Percentiles rank a stretch among this genome's conserved stretches.
These are phyloP conservation scores for Zenarchopterus dispar DNA, from an alignment of 2,797 vertebrate genomes.

Conservation along the genomic window DNA sequence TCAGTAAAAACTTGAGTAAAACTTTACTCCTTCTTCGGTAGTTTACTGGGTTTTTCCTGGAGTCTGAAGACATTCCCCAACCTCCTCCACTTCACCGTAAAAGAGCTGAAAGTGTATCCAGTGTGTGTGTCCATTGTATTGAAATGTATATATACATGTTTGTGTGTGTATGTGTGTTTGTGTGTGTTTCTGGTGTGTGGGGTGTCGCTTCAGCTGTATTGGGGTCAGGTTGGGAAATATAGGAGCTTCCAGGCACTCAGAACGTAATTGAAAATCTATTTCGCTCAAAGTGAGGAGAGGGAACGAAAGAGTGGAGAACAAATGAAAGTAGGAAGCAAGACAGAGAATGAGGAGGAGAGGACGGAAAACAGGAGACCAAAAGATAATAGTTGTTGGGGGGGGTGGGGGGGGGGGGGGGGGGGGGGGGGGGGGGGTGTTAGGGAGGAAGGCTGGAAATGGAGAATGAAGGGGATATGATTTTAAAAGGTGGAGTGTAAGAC, in stretches of 20 bases:
- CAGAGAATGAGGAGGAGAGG: conserved; percentile 27
- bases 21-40: conserved; percentile 44
- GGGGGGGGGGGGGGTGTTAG: conserved; percentile 9
- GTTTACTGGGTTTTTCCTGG: conserved; percentile 51
- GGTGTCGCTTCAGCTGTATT: conserved; percentile 77
- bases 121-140: conserved; percentile 41
- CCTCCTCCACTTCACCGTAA: conserved; percentile 75
- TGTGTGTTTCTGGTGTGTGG: conserved; percentile 54
- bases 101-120: conserved; percentile 67
- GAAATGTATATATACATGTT: not conserved
- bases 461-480: conserved; percentile 62
- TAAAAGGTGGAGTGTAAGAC: conserved; percentile 56
- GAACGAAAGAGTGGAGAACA: conserved; percentile 72
- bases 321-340: conserved; percentile 73
- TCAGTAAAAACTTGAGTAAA: conserved; percentile 3
- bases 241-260: conserved; percentile 85
- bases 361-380: conserved; percentile 41
- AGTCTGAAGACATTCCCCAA: conserved; percentile 67
- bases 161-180: conserved; percentile 19
- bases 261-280: conserved; percentile 87
- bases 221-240: conserved; percentile 85
- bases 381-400: conserved; percentile 56
- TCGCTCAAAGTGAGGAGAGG: conserved; percentile 82
- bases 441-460: conserved; percentile 42
- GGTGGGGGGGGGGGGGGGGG: conserved; percentile 20